Conservation (phyloP, 2,113 vertebrate species). For the Channa argus region DNA sequence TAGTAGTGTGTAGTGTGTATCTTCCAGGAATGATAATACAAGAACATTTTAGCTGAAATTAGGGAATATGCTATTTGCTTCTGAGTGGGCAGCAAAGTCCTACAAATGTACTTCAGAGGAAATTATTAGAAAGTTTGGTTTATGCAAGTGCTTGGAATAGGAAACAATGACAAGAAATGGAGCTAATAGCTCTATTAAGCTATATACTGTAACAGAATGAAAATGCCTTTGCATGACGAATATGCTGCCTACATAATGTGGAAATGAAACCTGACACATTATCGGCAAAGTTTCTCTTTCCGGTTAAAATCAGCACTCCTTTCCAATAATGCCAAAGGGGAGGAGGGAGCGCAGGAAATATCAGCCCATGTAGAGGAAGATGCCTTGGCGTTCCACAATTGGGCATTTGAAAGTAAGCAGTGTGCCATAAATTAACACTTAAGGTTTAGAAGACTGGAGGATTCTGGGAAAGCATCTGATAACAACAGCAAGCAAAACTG, state of each 20-base stretch:
- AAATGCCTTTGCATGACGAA: constrained; percentile 19
- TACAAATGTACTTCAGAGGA: constrained; percentile 8
- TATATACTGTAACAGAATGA: neutral
- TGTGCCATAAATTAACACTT: constrained; percentile 63
- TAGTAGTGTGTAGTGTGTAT: neutral
- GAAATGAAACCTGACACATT: constrained; percentile 22
- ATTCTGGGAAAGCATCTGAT: constrained; percentile 77
- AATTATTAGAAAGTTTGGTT: constrained; percentile 26
- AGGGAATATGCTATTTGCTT: neutral
- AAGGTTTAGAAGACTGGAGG: constrained; percentile 45
- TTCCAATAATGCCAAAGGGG: constrained; percentile 54
- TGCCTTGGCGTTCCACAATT: constrained; percentile 44
- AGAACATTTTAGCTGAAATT: neutral
- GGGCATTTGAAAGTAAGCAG: constrained; percentile 61
- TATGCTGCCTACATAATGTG: neutral
- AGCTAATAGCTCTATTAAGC: neutral
- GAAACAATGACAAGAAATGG: neutral
- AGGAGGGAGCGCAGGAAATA: constrained; percentile 56
- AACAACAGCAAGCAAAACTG: constrained; percentile 50
- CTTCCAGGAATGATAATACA: constrained; percentile 15
- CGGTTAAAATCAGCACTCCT: constrained; percentile 59
- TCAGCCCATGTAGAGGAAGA: constrained; percentile 64
- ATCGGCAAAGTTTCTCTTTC: constrained; percentile 50
- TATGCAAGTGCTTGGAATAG: neutral
- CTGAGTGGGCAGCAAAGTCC: neutral